phyloP scores from a whole-genome alignment of 1,140 invertebrate species.

The Chlorops oryzae region DNA sequence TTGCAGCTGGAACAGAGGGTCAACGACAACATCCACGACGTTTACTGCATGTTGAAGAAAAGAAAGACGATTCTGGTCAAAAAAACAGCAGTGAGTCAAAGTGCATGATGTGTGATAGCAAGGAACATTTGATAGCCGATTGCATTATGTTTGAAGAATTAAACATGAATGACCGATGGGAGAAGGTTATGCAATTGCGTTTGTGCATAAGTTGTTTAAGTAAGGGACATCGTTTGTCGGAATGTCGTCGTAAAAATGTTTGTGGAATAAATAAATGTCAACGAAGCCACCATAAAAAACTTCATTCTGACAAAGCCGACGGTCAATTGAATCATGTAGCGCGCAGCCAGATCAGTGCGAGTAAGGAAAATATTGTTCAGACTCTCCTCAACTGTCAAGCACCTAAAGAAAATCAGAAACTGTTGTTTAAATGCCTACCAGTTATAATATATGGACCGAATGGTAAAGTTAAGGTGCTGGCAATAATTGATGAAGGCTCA shows the following conservation, averaged over 20 bases:
- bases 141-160: not conserved
- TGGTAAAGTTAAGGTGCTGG: not conserved
- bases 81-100: too few species aligned
- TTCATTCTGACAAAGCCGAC: not conserved
- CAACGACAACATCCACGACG: not conserved
- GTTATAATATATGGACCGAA: slow-evolving; percentile 1
- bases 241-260: not conserved
- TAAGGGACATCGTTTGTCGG: not conserved
- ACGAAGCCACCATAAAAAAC: not conserved
- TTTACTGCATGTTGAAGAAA: not conserved
- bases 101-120: not conserved
- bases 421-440: not conserved
- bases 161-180: not conserved
- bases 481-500: not conserved
- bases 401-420: not conserved
- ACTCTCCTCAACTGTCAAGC: not conserved
- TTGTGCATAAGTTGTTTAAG: not conserved
- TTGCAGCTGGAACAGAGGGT: too few species aligned
- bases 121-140: not conserved
- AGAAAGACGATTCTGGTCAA: too few species aligned
- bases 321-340: too few species aligned
- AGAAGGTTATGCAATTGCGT: not conserved
- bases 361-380: not conserved
- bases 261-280: not conserved
- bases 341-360: too few species aligned